A percentile compares a stretch with the other conserved stretches of the same genome.
Conservation (phyloP, 2,888 invertebrate genomes). For the Apamea monoglypha region DNA sequence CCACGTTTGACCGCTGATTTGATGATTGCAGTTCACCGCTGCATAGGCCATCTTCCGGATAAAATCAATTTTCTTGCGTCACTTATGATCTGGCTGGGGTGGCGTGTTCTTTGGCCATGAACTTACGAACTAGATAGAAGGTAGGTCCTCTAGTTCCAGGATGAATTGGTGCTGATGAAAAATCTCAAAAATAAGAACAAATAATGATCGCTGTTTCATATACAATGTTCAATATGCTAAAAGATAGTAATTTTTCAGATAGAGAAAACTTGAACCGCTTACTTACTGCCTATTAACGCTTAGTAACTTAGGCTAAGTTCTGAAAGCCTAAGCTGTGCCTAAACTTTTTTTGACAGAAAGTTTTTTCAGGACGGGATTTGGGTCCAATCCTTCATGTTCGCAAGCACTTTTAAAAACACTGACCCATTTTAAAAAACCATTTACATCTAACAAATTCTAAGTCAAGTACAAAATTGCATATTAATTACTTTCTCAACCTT, state of each 20-base stretch:
- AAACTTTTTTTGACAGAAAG: background rate
- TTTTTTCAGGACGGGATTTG: background rate
- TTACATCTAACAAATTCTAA: background rate
- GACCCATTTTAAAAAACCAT: background rate
- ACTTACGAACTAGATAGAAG: background rate
- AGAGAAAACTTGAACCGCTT: background rate
- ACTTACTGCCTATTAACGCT: background rate
- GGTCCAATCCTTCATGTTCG: background rate
- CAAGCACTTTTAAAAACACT: background rate
- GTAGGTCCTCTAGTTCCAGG: background rate
- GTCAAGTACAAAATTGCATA: conserved; percentile 1
- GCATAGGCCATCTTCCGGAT: conserved; percentile 32
- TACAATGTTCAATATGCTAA: background rate
- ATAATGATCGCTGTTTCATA: background rate
- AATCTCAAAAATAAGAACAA: background rate
- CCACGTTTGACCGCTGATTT: conserved; percentile 22
- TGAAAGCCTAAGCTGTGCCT: background rate
- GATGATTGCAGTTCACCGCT: conserved; percentile 49
- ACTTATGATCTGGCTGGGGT: background rate
- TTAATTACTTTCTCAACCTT: conserved; percentile 30
- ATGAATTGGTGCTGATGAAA: background rate
- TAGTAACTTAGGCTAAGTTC: no score
- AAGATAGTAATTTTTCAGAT: background rate
- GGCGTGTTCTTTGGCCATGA: background rate
- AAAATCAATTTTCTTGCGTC: conserved; percentile 13